Conservation (phyloP, 2,888 invertebrate species). For the Gerosis bhagava region DNA sequence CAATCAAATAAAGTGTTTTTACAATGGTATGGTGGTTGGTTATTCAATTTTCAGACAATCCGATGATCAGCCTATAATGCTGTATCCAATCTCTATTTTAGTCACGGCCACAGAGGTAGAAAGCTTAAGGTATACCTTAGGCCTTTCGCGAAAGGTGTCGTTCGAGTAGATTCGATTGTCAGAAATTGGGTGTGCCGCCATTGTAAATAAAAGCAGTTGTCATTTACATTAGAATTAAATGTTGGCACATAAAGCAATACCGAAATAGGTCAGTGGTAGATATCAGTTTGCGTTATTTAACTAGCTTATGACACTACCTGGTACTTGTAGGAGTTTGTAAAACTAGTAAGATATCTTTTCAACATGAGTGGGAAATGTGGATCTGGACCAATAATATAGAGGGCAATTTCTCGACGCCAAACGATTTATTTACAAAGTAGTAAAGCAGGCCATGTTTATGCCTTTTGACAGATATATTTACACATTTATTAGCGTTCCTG, state of each 20-base stretch:
- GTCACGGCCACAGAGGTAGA: too few species aligned
- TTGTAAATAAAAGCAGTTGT: constrained; percentile 15
- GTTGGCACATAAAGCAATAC: constrained; percentile 20
- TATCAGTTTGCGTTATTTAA: constrained; percentile 31
- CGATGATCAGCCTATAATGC: too few species aligned
- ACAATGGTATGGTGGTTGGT: too few species aligned
- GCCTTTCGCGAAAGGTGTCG: too few species aligned
- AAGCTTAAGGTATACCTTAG: too few species aligned
- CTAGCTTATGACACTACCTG: constrained; percentile 42
- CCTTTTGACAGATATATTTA: constrained; percentile 9
- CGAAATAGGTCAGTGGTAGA: constrained; percentile 26
- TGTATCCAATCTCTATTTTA: too few species aligned
- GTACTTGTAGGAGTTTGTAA: constrained; percentile 33
- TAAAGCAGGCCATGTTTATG: constrained; percentile 5
- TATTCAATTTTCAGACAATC: too few species aligned
- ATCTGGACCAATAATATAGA: constrained; percentile 32
- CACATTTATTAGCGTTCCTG: too few species aligned
- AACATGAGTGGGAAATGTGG: constrained; percentile 45
- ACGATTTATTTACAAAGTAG: constrained; percentile 5
- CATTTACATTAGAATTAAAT: constrained; percentile 19
- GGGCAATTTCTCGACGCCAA: constrained; percentile 27
- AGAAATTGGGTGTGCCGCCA: constrained; percentile 10
- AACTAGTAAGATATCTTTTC: constrained; percentile 45
- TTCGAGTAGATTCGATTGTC: too few species aligned
- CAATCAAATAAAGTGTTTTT: too few species aligned